Conservation (phyloP, 2,888 invertebrate genomes). For the Argyra leucocephala region DNA sequence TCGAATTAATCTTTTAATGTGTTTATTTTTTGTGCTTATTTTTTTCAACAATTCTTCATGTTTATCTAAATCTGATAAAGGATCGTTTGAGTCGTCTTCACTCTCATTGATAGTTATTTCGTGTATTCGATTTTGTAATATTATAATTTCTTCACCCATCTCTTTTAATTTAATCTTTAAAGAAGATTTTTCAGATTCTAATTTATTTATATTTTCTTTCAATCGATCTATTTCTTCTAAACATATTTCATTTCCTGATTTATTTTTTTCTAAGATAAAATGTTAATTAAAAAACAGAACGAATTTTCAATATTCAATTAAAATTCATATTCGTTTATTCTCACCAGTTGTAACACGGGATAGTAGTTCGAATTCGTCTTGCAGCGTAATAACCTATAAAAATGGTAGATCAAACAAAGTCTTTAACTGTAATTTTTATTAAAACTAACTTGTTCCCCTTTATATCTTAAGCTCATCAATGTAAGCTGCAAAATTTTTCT, state of each 20-base stretch:
- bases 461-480: conserved; percentile 35
- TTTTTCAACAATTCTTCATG: conserved; percentile 47
- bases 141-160: conserved; percentile 36
- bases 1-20: conserved; percentile 61
- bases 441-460: conserved; percentile 33
- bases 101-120: conserved; percentile 35
- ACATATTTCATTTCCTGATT: conserved; percentile 29
- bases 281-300: background rate
- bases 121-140: conserved; percentile 33
- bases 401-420: conserved; percentile 25
- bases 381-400: conserved; percentile 23
- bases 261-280: conserved; percentile 19
- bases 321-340: background rate
- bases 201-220: conserved; percentile 34
- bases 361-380: background rate
- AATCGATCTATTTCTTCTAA: conserved; percentile 38
- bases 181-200: conserved; percentile 35
- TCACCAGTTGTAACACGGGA: background rate
- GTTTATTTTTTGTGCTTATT: conserved; percentile 58
- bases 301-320: background rate
- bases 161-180: conserved; percentile 35
- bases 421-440: background rate
- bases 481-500: conserved; percentile 38
- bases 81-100: conserved; percentile 46
- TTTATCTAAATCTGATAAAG: conserved; percentile 46